These are phyloP conservation scores for Craseonycteris thonglongyai DNA, from an alignment of 2,113 vertebrate genomes.

Conservation along the genomic window DNA sequence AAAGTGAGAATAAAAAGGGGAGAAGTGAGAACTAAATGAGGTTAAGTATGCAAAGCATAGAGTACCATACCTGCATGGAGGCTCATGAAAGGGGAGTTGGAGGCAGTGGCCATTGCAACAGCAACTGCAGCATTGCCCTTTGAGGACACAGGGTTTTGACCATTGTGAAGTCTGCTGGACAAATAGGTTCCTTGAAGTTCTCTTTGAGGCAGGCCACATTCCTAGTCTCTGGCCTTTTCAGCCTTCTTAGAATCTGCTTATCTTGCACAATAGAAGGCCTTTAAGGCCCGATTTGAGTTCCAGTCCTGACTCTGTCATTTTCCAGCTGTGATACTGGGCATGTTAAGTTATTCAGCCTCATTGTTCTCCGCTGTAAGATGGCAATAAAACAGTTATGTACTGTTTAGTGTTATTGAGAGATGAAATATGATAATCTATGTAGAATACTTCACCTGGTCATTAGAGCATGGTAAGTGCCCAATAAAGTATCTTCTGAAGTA, in stretches of 20 bases:
- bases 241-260: neutral
- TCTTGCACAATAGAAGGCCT: neutral
- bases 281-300: neutral
- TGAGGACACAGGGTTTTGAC: neutral
- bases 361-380: neutral
- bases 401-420: neutral
- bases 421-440: neutral
- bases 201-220: neutral
- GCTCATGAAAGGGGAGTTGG: neutral
- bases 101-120: neutral
- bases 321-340: neutral
- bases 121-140: neutral
- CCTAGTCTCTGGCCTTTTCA: neutral
- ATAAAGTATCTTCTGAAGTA: neutral
- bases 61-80: neutral
- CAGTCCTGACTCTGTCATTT: neutral
- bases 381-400: neutral
- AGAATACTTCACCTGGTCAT: neutral
- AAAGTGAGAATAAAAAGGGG: neutral
- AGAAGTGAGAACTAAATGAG: neutral
- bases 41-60: neutral
- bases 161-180: neutral
- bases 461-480: neutral
- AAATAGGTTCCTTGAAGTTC: neutral
- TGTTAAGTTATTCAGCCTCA: neutral